Percentiles rank a stretch among this genome's conserved stretches.
These are phyloP conservation scores for Semaprochilodus insignis DNA, from an alignment of 2,797 vertebrate genomes.

Conservation along the genomic window DNA sequence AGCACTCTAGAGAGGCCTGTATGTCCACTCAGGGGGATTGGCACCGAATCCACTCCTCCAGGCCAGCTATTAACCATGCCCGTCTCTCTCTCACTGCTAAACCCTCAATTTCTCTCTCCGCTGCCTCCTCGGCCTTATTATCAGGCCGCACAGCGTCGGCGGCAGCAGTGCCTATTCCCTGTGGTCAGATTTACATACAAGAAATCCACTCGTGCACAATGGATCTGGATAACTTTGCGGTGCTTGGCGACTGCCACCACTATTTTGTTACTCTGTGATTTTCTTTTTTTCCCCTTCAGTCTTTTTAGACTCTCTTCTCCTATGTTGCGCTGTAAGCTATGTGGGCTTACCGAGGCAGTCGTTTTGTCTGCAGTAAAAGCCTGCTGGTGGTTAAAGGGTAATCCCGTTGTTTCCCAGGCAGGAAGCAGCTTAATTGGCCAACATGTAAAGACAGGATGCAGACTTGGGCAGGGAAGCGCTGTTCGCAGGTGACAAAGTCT, in stretches of 20 bases:
- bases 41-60: constrained; percentile 63
- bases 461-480: constrained; percentile 64
- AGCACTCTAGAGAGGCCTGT: constrained; percentile 64
- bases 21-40: constrained; percentile 66
- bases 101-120: constrained; percentile 79
- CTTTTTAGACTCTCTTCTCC: neutral
- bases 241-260: constrained; percentile 45
- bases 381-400: constrained; percentile 39
- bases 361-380: constrained; percentile 13
- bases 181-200: constrained; percentile 79
- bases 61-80: constrained; percentile 78
- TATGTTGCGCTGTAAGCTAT: constrained; percentile 38
- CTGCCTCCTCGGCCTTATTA: constrained; percentile 77
- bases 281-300: neutral
- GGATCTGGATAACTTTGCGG: constrained; percentile 56
- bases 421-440: constrained; percentile 71
- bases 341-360: neutral
- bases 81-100: constrained; percentile 72
- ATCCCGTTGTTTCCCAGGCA: constrained; percentile 57
- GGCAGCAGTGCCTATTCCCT: constrained; percentile 67
- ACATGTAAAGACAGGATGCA: constrained; percentile 76
- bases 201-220: constrained; percentile 68
- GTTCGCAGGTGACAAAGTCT: constrained; percentile 67
- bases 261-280: constrained; percentile 24
- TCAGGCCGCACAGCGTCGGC: constrained; percentile 68